These are phyloP conservation scores for Drosophila longiperda DNA, from an alignment of 2,888 invertebrate genomes.

Conservation along the genomic window DNA sequence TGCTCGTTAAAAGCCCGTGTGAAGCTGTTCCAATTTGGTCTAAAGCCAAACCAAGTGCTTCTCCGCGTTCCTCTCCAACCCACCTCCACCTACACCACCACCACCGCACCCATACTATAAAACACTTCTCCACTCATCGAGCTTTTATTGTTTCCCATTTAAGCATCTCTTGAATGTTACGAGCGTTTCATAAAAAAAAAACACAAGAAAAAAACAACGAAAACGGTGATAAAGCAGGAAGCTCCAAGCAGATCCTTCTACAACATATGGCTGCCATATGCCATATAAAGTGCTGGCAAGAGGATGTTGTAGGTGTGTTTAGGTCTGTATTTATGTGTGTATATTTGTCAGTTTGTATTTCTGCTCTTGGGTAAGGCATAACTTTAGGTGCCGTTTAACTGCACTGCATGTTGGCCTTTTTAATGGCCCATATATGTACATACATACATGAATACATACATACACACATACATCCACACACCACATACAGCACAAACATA, in stretches of 20 bases:
- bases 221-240: constrained; percentile 51
- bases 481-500: background rate
- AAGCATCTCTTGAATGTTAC: constrained; percentile 75
- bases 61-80: background rate
- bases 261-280: constrained; percentile 42
- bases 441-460: background rate
- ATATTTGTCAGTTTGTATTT: background rate
- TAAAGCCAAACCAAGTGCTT: constrained; percentile 31
- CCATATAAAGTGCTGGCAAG: constrained; percentile 8
- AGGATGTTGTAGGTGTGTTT: constrained; percentile 9
- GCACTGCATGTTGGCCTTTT: constrained; percentile 69
- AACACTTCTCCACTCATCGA: constrained; percentile 26
- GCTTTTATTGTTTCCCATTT: constrained; percentile 70
- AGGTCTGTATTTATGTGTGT: background rate
- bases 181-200: constrained; percentile 69
- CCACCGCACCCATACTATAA: background rate
- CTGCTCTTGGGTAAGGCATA: constrained; percentile 35
- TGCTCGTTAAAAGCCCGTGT: constrained; percentile 47
- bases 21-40: constrained; percentile 41
- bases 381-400: constrained; percentile 68
- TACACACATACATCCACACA: no score
- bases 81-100: background rate
- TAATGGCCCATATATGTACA: constrained; percentile 56
- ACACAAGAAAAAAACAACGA: background rate
- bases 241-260: constrained; percentile 41